Base-by-base conservation (phyloP, 1,140 invertebrate genomes). In the Tachypleus tridentatus region DNA sequence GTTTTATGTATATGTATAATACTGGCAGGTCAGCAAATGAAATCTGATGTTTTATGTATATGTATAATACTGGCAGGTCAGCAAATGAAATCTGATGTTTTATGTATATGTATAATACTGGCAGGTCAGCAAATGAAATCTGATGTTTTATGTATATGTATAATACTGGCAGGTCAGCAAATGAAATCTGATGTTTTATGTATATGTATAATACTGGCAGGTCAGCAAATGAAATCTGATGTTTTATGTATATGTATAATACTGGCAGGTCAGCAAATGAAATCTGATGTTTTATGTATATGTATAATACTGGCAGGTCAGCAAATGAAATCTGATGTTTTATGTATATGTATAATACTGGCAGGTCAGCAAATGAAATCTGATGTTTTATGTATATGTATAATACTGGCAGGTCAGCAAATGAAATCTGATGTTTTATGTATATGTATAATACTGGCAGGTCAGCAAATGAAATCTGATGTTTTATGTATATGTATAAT, bases 71-170 rank as follows among this genome's bases (percentile, higher is more conserved):
- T 54, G 50, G 49, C 58, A 50, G 49, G 5, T 29, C 60, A 59
- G 48, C 54, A n/a, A 63, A 60, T 29, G 29, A 29, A 29, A 29
- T n/a, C n/a, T n/a, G n/a, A 62, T 49, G 63, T 5, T 67, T 11
- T 29, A 29, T 29, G 29, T 29, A 29, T 29, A 7, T 60, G 5
- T 52, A 47, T 65, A 60, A 51, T 10, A 56, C 11, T 54, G 50
- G 49, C 58, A 50, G 49, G 5, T 29, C 60, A 59, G 48, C 54
- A n/a, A 63, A 60, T 29, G 29, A 29, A 29, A 29, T n/a, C n/a
- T n/a, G n/a, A 62, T 49, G 63, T 5, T 67, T 11, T 29, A 29
- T 29, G 29, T 29, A 29, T 29, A 7, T 60, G 5, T 52, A 47
- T 65, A 60, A 51, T 10, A 56, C 11, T 54, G 50, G 49, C 58